Base-by-base conservation (phyloP, 2,113 vertebrate genomes). In the Ivindomyrus marchei region DNA sequence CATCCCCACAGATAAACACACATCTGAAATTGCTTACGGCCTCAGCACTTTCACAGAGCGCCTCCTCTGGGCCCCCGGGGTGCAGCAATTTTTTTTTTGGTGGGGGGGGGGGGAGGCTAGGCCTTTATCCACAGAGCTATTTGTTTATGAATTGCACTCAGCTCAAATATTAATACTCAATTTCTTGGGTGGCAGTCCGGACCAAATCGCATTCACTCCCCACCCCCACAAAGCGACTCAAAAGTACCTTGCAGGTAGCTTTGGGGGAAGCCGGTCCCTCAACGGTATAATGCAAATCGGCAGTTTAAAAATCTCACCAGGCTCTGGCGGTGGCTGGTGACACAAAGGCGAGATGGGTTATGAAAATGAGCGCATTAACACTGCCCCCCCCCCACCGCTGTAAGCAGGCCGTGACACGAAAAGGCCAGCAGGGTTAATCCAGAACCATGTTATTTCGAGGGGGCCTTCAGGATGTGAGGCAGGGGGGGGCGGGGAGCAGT, bases 121-220 rank as follows among this genome's bases (percentile, higher is more conserved):
- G 45, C 27, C 24, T 47, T 47, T 7, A 85, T 24, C 88, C 88
- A 52, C 66, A 50, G 45, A 88, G 56, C 58, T 46, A 85, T 47
- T 84, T 62, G 77, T 45, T 56, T 83, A 84, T 85, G 52, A 85
- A 85, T 85, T 62, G 50, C 53, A 62, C 47, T 50, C 36, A n/a
- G 77, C 31, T 50, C 74, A 84, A 83, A 89, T 85, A 85, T 89
- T 89, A 89, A 47, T 62, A 56, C 77, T 83, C 80, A 85, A 85
- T 89, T 85, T 85, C 89, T 42, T 58, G 36, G 50, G 89, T 10
- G 52, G 80, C 39, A 19, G 47, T 84, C 70, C 50, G 4, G 39
- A 53, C 46, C 15, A 15, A 89, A 83, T 56, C 47, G 31, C 24
- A 80, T 89, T 89, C 66, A 84, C 77, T 21, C 50, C 21, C 74